Base-by-base conservation (phyloP, 2,797 vertebrate species). In the Hippopotamyrus pictus region DNA sequence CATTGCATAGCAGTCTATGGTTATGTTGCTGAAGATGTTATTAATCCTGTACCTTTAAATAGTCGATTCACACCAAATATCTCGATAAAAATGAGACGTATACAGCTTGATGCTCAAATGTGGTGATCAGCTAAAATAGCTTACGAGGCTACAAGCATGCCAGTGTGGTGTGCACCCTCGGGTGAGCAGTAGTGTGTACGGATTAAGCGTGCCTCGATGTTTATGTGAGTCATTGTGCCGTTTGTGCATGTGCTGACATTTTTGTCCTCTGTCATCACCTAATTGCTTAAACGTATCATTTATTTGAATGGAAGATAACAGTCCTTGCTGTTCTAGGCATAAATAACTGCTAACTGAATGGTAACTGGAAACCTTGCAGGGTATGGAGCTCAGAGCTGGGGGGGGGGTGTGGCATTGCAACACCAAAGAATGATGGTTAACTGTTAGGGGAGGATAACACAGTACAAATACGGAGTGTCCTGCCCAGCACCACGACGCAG, bases 321-420 rank as follows among this genome's bases (percentile, higher is more conserved):
- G 19, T 79, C 73, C 73, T 46, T 48, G 41, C 44, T 25, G n/a
- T 29, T 50, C 82, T 51, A 84, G 9, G 82, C 22, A 51, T 84
- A 84, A 84, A 84, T 84, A 51, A 84, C 22, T 84, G 82, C 82
- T 84, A 50, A 84, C 41, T 48, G 82, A 51, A 25, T 25, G 82
- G 44, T 84, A 84, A 84, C 44, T 84, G 11, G 44, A 84, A 84
- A 84, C 73, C 73, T 46, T 9, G 8, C 73, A 7, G 17, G 73
- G 48, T 22, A 22, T 48, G 48, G 41, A 51, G 46, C 82, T 51
- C 19, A n/a, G 41, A 14, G 41, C 4, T 41, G 79, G 3, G 41
- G 73, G 12, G 14, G 12, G 76, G 37, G 12, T 22, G 22, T 3
- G 2, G 65, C 46, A 25, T 29, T 12, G 82, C 82, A 50, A 50